Percentiles rank a stretch among this genome's conserved stretches.
Conservation (phyloP, 2,113 vertebrate species). For the Theristicus caerulescens region DNA sequence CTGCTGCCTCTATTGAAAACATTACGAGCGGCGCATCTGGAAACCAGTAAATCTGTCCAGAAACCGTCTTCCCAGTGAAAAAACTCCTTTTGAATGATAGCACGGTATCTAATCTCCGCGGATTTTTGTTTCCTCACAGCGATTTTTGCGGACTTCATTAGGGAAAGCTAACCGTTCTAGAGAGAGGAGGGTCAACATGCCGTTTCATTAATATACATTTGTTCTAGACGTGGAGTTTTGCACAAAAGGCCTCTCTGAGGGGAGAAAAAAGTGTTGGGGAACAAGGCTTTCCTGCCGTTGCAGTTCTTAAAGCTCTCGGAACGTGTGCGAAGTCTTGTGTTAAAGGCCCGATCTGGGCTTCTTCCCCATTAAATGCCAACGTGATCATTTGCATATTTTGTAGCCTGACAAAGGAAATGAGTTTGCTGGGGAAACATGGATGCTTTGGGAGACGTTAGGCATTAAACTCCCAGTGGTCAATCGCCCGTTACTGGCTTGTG, state of each 20-base stretch:
- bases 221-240: conserved; percentile 42
- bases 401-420: conserved; percentile 76
- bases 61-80: conserved; percentile 52
- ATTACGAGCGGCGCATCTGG: conserved; percentile 66
- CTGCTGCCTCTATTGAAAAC: conserved; percentile 57
- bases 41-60: conserved; percentile 61
- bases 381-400: conserved; percentile 76
- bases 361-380: conserved; percentile 68
- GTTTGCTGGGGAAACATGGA: conserved; percentile 71
- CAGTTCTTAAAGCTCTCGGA: conserved; percentile 47
- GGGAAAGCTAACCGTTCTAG: conserved; percentile 26
- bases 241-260: conserved; percentile 66
- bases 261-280: conserved; percentile 47
- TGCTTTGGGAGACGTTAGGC: conserved; percentile 74
- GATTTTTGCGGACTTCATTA: conserved; percentile 53
- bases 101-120: background rate
- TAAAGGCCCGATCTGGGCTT: conserved; percentile 58
- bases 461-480: conserved; percentile 65
- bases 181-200: conserved; percentile 25
- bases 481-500: conserved; percentile 41
- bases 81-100: conserved; percentile 51
- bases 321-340: conserved; percentile 46
- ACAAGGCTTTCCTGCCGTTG: conserved; percentile 55
- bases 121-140: conserved; percentile 39
- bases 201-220: conserved; percentile 66